Evolutionary conservation across 2,888 invertebrate species (phyloP).

Genomic region (Campoletis raptor): DNA sequence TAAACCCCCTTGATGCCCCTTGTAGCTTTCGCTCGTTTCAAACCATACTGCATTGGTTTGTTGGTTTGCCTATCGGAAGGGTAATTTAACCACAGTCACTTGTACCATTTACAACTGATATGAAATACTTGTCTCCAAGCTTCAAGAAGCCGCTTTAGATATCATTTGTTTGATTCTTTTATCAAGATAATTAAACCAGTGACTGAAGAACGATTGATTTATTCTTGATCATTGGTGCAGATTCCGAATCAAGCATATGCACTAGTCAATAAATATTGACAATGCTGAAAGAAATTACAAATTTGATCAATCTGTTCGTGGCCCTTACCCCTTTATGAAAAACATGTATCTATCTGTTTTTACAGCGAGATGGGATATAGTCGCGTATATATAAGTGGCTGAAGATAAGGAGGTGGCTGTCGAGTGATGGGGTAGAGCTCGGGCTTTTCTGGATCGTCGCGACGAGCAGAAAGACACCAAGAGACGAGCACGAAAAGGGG

Average conservation of each 20-base stretch:
- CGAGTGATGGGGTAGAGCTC: slow-evolving; percentile 77
- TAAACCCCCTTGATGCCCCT: slow-evolving; percentile 69
- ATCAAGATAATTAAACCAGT: neutral
- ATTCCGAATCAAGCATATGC: neutral
- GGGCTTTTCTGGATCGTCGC: slow-evolving; percentile 73
- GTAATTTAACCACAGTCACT: slow-evolving; percentile 47
- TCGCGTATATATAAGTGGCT: slow-evolving; percentile 76
- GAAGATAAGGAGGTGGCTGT: slow-evolving; percentile 82
- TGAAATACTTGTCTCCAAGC: neutral
- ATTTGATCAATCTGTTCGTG: slow-evolving; percentile 49
- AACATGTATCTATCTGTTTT: slow-evolving; percentile 50
- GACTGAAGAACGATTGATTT: neutral
- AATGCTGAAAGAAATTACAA: neutral
- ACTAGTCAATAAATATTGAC: slow-evolving; percentile 1
- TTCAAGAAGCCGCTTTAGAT: neutral
- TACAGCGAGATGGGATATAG: slow-evolving; percentile 43
- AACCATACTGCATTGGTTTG: slow-evolving; percentile 42
- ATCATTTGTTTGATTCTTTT: neutral
- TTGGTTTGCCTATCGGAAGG: slow-evolving; percentile 37
- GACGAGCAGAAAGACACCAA: slow-evolving; percentile 68
- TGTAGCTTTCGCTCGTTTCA: slow-evolving; percentile 54
- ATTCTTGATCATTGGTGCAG: neutral
- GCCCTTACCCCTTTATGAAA: slow-evolving; percentile 19
- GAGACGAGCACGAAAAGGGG: slow-evolving; percentile 66
- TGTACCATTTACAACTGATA: slow-evolving; percentile 46